phyloP scores from a whole-genome alignment of 2,113 vertebrate genomes.

The Callocephalon fimbriatum region DNA sequence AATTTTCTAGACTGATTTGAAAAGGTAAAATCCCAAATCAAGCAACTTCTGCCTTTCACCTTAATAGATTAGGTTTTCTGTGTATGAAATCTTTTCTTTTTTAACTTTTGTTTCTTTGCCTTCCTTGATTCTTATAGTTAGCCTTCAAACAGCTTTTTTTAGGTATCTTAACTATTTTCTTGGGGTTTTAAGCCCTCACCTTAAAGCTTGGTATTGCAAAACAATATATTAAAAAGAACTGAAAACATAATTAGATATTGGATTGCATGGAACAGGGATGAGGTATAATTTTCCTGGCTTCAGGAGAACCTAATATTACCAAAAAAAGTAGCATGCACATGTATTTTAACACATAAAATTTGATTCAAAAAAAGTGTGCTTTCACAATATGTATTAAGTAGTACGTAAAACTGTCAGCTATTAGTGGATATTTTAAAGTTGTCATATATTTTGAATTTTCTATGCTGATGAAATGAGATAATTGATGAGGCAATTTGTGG shows the following conservation, averaged over 20 bases:
- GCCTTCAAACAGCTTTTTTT: background rate
- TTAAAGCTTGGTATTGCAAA: background rate
- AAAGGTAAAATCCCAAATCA: background rate
- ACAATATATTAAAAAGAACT: background rate
- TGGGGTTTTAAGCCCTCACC: background rate
- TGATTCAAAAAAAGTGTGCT: background rate
- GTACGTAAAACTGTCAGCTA: background rate
- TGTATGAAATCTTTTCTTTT: background rate
- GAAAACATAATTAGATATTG: background rate
- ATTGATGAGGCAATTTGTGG: constrained; percentile 24
- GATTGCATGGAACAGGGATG: background rate
- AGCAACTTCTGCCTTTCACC: background rate
- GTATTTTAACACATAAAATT: background rate
- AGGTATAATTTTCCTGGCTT: background rate
- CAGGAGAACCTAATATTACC: background rate
- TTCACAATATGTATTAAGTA: background rate
- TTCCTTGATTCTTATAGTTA: background rate
- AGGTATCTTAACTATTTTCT: background rate
- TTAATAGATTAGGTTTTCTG: background rate
- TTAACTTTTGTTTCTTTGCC: background rate
- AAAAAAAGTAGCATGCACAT: background rate
- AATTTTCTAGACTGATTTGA: background rate
- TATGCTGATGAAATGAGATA: constrained; percentile 26
- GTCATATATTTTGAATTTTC: constrained; percentile 1
- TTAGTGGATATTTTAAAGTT: constrained; percentile 5